These are phyloP conservation scores for Hexactinellida sp. DNA, from an alignment of 37 sponge, comb jelly and placozoan genomes.

Conservation along the genomic window DNA sequence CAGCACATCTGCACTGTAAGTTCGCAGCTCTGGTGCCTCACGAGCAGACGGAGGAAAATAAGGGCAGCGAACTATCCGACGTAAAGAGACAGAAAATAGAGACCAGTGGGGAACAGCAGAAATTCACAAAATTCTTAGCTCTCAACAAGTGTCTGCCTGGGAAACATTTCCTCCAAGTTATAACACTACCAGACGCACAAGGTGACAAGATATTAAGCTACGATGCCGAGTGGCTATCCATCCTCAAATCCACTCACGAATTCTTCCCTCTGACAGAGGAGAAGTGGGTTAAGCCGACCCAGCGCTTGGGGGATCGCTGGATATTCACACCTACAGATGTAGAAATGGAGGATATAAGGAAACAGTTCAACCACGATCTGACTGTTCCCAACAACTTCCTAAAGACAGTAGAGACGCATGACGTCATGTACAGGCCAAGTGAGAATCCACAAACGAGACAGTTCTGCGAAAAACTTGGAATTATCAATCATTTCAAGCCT, in stretches of 20 bases:
- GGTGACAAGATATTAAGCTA: constrained; percentile 35
- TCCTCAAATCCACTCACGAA: constrained; percentile 37
- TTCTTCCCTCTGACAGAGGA: constrained; percentile 23
- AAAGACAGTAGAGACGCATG: constrained; percentile 18
- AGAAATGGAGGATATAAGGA: constrained; percentile 23
- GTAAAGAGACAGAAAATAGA: background rate
- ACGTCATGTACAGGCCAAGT: background rate
- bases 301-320: background rate
- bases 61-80: background rate
- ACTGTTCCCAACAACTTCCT: constrained; percentile 42
- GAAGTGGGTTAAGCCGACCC: constrained; percentile 27
- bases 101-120: background rate
- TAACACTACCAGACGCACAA: background rate
- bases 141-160: constrained; percentile 85
- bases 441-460: constrained; percentile 57
- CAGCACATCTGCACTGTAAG: constrained; percentile 87
- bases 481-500: constrained; percentile 43
- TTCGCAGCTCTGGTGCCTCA: constrained; percentile 72
- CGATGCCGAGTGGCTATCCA: constrained; percentile 76
- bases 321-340: constrained; percentile 21
- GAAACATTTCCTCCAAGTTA: constrained; percentile 64
- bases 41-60: background rate
- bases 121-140: constrained; percentile 61
- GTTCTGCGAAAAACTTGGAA: constrained; percentile 51
- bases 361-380: constrained; percentile 28